phyloP scores from a whole-genome alignment of 2,797 vertebrate species.

The Acipenser oxyrinchus region DNA sequence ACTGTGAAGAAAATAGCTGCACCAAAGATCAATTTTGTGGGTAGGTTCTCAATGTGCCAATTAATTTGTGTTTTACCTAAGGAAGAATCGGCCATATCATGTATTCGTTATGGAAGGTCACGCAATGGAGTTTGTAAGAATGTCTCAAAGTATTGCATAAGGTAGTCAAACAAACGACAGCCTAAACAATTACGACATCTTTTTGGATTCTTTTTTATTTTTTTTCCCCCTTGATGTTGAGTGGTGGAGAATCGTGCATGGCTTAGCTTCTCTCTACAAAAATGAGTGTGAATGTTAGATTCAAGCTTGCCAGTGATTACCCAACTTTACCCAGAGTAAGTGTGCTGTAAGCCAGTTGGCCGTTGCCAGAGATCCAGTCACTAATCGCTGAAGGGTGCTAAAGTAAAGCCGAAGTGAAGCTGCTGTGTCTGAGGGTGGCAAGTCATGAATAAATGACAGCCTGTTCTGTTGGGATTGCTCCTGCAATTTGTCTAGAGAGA shows the following conservation, averaged over 20 bases:
- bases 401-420: background rate
- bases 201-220: no score
- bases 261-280: no score
- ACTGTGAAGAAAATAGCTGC: slow-evolving; percentile 81
- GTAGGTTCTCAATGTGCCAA: slow-evolving; percentile 57
- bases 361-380: background rate
- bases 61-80: slow-evolving; percentile 17
- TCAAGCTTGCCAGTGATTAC: no score
- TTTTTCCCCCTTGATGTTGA: no score
- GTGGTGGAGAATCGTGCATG: no score
- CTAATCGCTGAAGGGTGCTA: background rate
- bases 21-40: slow-evolving; percentile 96
- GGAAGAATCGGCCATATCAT: background rate
- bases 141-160: no score
- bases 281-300: no score
- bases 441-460: background rate
- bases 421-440: background rate
- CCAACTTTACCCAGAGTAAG: background rate
- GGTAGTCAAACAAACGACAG: no score
- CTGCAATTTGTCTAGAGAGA: no score
- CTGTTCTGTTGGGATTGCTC: background rate
- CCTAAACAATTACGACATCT: no score
- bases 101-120: no score
- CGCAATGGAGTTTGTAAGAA: no score
- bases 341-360: background rate